Evolutionary conservation across 2,113 vertebrate species (phyloP), one percentile per base, ranked within the genome.

Genomic region (Ciconia stormi): DNA sequence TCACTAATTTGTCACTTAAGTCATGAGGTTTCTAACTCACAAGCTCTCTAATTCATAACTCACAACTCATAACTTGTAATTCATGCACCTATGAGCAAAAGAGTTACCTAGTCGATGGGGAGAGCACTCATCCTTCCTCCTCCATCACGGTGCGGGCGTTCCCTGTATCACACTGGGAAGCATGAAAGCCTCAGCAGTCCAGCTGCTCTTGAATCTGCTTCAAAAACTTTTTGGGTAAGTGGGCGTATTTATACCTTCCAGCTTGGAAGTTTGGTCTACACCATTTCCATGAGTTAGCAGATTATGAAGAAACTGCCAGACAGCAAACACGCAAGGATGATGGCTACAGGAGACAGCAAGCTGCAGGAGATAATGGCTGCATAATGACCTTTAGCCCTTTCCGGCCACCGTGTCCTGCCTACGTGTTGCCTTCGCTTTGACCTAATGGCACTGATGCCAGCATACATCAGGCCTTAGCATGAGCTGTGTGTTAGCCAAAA

Each of bases 111-210:
- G 25, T 14, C 12, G 4, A 77, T 1, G 4, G 36, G 40, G 4
- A 78, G 17, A 81, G 49, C 2, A 8, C 26, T 65, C 44, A 61
- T 44, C 50, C 22, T 61, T 87, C 32, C 36, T 52, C 9, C 13
- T 76, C 56, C 3, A 5, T 46, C 56, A 19, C 1, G 2, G 52
- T 53, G 27, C 4, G 2, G 7, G 11, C 2, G 1, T 58, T 30
- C 26, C 11, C n/a, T 42, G 6, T 65, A 47, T 55, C 42, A 63
- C 34, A 29, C 21, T 34, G 25, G 30, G n/a, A 76, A 72, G 8
- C 16, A 22, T 7, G 13, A 83, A 77, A 63, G 12, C n/a, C n/a
- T 80, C 76, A 93, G 56, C 26, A 63, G 19, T 38, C 25, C 49
- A 59, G 49, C 27, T 76, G 42, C 52, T 63, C 18, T 21, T 86